Base-by-base conservation (phyloP, 2,113 vertebrate species). In the Leptocoma aspasia region DNA sequence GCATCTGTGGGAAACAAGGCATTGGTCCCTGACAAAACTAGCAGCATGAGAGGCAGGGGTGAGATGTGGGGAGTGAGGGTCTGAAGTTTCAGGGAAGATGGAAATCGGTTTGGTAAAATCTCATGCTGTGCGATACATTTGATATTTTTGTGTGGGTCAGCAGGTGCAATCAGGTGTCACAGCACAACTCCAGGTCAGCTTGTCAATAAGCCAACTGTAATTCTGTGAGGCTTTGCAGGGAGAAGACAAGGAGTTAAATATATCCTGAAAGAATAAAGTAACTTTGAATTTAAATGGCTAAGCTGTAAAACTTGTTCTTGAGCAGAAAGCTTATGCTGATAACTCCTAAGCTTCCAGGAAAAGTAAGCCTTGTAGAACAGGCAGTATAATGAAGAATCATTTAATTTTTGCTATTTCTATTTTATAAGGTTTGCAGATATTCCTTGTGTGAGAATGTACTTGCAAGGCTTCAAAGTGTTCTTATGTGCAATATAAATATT, bases 321-420 rank as follows among this genome's bases (percentile, higher is more conserved):
- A 77, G 85, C 49, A 49, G 70, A 92, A 95, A 89, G 41, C 57
- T 78, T 70, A 39, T 15, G 41, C 52, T 37, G 52, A 14, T 89
- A 94, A 92, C 19, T 82, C 94, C 47, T 75, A 64, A 79, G 63
- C 31, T 81, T 49, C 52, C 47, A 76, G 80, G 79, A 95, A 92
- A 93, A 92, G 63, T 86, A 68, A 59, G 81, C 68, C 79, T 94
- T 96, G 47, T 59, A 81, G 75, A 78, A 79, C 50, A 92, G 65
- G 76, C 65, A 93, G 27, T 49, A 9, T 88, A 77, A 92, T 63
- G 39, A 94, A 86, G 91, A 92, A 61, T 61, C 49, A 57, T 81
- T 94, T 70, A 49, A 77, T 89, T 70, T 94, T 94, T 69, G 54
- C 42, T 90, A 45, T 95, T 97, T 97, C 69, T 95, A 17, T 82